phyloP scores from a whole-genome alignment of 2,113 vertebrate genomes.

The Macrotus californicus region DNA sequence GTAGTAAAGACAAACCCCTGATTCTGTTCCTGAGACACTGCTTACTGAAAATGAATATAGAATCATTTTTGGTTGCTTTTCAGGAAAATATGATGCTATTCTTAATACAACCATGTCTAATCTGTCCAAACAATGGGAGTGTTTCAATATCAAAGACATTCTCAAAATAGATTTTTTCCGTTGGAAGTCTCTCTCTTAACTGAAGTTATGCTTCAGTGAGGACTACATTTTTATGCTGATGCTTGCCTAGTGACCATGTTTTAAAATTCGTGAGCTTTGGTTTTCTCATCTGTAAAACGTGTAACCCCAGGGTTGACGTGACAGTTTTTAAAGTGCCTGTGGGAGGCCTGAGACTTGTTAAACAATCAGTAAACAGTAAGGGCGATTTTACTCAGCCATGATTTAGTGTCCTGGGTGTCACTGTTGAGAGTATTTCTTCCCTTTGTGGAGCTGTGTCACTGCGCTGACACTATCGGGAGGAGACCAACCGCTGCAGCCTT shows the following conservation, averaged over 20 bases:
- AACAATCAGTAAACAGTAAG: not conserved
- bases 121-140: not conserved
- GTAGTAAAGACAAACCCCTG: not conserved
- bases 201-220: not conserved
- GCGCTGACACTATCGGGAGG: not conserved
- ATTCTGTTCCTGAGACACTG: not conserved
- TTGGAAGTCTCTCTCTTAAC: not conserved
- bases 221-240: not conserved
- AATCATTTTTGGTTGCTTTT: slow-evolving; percentile 8
- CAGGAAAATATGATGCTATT: not conserved
- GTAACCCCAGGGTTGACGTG: not conserved
- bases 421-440: not conserved
- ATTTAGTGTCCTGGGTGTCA: not conserved
- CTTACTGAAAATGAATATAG: not conserved
- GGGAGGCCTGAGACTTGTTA: not conserved
- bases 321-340: not conserved
- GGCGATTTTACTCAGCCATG: not conserved
- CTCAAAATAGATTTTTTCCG: not conserved
- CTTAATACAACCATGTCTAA: not conserved
- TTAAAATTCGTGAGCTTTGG: not conserved
- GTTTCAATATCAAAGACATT: not conserved
- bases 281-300: not conserved
- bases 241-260: not conserved
- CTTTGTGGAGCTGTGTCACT: not conserved
- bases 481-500: not conserved